These are phyloP conservation scores for Halictus rubicundus DNA, from an alignment of 1,140 invertebrate genomes.

Conservation along the genomic window DNA sequence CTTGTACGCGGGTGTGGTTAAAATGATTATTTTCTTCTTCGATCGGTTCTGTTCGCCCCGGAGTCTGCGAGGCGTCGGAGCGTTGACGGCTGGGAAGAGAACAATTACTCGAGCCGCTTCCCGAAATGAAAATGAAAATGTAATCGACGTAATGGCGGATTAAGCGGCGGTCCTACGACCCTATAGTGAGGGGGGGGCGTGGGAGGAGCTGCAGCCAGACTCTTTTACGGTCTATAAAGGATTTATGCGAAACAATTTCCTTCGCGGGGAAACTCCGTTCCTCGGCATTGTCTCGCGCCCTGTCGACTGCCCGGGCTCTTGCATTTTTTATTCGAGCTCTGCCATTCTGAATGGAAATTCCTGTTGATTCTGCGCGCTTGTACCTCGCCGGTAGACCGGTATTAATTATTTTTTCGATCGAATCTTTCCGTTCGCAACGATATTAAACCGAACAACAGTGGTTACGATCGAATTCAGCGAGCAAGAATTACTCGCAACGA, in stretches of 20 bases:
- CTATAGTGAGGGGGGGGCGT: neutral
- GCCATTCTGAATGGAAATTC: neutral
- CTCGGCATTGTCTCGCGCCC: constrained; percentile 24
- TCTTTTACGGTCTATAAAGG: constrained; percentile 73
- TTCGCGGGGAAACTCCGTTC: constrained; percentile 4
- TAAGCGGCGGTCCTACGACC: constrained; percentile 15
- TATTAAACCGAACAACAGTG: too few species aligned
- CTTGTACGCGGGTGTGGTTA: too few species aligned
- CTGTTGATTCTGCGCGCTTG: neutral
- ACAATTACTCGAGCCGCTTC: constrained; percentile 2
- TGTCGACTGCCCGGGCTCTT: neutral
- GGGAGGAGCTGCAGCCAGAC: constrained; percentile 17
- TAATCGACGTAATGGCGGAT: constrained; percentile 37
- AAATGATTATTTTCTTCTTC: neutral
- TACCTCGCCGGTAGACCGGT: neutral
- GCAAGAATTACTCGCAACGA: neutral
- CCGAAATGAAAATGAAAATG: constrained; percentile 46
- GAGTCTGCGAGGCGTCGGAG: neutral
- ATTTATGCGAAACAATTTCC: constrained; percentile 76
- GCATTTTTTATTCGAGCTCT: neutral
- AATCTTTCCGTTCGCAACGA: too few species aligned
- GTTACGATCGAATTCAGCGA: too few species aligned
- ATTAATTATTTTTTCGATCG: neutral
- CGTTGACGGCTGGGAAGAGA: neutral
- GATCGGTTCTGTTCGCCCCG: neutral